Conservation (phyloP, 2,888 invertebrate species). For the Tiliacea aurago region DNA sequence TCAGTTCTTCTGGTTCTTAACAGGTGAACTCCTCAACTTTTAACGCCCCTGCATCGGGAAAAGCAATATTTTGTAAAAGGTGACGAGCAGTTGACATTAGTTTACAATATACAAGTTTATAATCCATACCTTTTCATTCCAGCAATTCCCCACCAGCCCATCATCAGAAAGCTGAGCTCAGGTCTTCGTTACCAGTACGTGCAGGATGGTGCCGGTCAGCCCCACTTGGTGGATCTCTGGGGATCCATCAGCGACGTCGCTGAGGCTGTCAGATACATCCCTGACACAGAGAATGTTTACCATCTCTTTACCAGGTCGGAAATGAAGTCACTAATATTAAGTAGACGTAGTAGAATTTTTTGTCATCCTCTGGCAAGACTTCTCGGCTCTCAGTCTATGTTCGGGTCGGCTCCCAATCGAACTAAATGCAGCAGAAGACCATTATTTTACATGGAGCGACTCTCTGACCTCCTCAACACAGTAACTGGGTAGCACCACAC, state of each 20-base stretch:
- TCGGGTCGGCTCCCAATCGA: not conserved
- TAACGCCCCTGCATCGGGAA: too few relatives aligned
- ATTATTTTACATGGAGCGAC: not conserved
- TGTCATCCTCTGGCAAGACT: too few relatives aligned
- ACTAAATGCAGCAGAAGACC: not conserved
- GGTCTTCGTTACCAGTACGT: not conserved
- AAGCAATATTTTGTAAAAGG: too few relatives aligned
- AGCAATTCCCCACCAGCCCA: constrained; percentile 2
- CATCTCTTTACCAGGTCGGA: constrained; percentile 21
- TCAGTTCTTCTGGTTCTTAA: too few relatives aligned
- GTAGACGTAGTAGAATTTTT: not conserved
- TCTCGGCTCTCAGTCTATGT: not conserved
- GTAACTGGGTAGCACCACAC: too few relatives aligned
- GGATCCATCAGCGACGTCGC: not conserved
- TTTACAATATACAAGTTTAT: too few relatives aligned
- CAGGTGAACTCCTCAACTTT: too few relatives aligned
- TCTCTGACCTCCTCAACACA: too few relatives aligned
- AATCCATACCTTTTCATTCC: not conserved
- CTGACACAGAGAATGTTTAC: constrained; percentile 6
- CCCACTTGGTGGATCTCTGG: constrained; percentile 16
- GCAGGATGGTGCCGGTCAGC: not conserved
- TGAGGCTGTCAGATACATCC: not conserved
- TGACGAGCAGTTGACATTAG: too few relatives aligned
- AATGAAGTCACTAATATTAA: not conserved
- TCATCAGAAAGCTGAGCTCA: constrained; percentile 7